Conservation (phyloP, 2,113 vertebrate genomes). For the Eonycteris spelaea region DNA sequence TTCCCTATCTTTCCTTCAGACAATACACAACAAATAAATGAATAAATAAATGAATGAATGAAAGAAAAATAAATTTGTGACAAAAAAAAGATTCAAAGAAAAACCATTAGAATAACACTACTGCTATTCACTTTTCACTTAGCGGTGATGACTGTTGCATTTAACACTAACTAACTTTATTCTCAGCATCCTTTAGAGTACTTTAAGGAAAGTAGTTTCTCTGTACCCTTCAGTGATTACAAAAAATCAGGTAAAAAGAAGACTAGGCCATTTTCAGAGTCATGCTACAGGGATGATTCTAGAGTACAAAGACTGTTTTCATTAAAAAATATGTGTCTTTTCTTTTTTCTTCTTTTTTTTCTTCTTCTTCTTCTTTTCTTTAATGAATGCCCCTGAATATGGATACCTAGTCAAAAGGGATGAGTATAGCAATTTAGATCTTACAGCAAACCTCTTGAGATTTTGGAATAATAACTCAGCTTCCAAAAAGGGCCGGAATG, state of each 20-base stretch:
- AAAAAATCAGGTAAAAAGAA: constrained; percentile 73
- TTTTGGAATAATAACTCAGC: constrained; percentile 65
- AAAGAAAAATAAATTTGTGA: background rate
- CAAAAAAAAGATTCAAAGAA: background rate
- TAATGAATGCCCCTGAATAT: constrained; percentile 59
- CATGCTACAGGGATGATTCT: constrained; percentile 64
- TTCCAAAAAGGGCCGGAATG: constrained; percentile 66
- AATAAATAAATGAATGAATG: too few relatives aligned
- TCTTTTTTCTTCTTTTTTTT: too few relatives aligned
- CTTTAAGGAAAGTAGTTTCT: constrained; percentile 72
- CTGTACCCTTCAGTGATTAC: constrained; percentile 36
- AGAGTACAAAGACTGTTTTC: constrained; percentile 70
- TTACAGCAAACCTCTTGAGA: constrained; percentile 64
- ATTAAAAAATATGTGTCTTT: constrained; percentile 63
- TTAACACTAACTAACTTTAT: constrained; percentile 79
- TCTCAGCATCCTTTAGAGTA: constrained; percentile 70
- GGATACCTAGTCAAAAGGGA: constrained; percentile 57
- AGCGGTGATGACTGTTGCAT: constrained; percentile 54
- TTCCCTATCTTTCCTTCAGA: background rate
- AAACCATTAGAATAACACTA: background rate
- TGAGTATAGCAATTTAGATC: constrained; percentile 63
- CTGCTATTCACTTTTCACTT: background rate
- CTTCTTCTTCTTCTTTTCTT: background rate
- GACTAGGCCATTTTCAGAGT: constrained; percentile 71
- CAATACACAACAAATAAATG: background rate